Base-by-base conservation (phyloP, 2,797 vertebrate species). In the Crenichthys baileyi region DNA sequence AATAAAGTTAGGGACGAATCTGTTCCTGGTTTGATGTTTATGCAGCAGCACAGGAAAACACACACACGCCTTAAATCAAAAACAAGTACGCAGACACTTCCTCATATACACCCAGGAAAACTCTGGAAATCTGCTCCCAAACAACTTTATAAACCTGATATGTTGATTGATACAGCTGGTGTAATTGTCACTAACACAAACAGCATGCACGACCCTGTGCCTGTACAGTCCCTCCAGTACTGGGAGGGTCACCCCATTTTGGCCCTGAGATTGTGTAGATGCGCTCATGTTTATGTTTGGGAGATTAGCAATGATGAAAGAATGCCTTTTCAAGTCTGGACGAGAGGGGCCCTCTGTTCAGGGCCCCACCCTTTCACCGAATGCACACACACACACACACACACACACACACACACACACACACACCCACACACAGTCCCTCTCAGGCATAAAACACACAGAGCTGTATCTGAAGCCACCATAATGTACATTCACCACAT, bases 291-390 rank as follows among this genome's bases (percentile, higher is more conserved):
- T 96, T 96, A 95, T 96, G 95, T 95, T 96, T 95, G 91, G 94
- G 91, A 96, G 95, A 96, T 96, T 95, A 96, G 94, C 92, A 92
- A 92, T 94, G 95, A 96, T 96, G 95, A 96, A 96, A 96, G 95
- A 96, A 95, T 94, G 93, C 89, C 91, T 95, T 95, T 95, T 95
- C 94, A 96, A 93, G 95, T 95, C 90, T 88, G 88, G 92, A 91
- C 94, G 93, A 72, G 93, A 93, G 91, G 88, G 88, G 90, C 89
- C 92, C 90, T 93, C 82, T 87, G 85, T 92, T 93, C 88, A 86
- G 85, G 75, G 88, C 89, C 87, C 90, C 94, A 93, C 94, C 94
- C 93, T 93, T 87, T 88, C 83, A 84, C 82, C 80, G 44, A 71
- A 75, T 80, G 0, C 82, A 80, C 50, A 20, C 82, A 68, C 80